Evolutionary conservation across 2,888 invertebrate species (phyloP).

Genomic region (Macrophya alboannulata): DNA sequence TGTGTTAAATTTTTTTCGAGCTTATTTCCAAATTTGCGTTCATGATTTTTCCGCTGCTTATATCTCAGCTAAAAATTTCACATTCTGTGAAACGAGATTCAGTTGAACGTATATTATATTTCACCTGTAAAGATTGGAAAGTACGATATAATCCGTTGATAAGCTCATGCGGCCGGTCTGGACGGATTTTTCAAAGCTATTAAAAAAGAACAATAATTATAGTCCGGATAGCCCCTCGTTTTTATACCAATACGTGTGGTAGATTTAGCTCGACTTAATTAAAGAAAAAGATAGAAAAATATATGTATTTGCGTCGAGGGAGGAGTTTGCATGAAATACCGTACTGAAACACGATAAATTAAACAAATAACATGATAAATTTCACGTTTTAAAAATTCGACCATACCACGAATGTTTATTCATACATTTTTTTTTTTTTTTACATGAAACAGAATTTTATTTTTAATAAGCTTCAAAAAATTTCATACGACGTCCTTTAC

Average conservation of each 20-base stretch:
- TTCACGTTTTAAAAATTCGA: slow-evolving; percentile 2
- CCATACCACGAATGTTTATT: background rate
- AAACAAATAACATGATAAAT: slow-evolving; percentile 10
- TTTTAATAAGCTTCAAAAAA: background rate
- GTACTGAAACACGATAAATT: background rate
- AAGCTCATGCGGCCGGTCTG: slow-evolving; percentile 3
- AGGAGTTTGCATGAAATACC: background rate
- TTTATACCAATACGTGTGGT: background rate
- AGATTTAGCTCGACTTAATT: slow-evolving; percentile 30
- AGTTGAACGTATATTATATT: background rate
- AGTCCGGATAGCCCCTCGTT: background rate
- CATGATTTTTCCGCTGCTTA: background rate
- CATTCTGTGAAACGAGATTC: no score
- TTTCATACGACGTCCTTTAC: background rate
- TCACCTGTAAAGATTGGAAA: background rate
- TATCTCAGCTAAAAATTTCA: background rate
- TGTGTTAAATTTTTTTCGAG: no score
- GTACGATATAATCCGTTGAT: slow-evolving; percentile 19
- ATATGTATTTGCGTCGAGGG: background rate
- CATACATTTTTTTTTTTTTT: background rate
- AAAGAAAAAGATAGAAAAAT: slow-evolving; percentile 5
- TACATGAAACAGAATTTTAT: background rate
- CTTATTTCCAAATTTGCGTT: no score
- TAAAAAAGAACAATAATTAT: slow-evolving; percentile 47
- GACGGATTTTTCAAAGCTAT: slow-evolving; percentile 19